These are phyloP conservation scores for Ptilonorhynchus violaceus DNA, from an alignment of 2,113 vertebrate genomes.

Conservation along the genomic window DNA sequence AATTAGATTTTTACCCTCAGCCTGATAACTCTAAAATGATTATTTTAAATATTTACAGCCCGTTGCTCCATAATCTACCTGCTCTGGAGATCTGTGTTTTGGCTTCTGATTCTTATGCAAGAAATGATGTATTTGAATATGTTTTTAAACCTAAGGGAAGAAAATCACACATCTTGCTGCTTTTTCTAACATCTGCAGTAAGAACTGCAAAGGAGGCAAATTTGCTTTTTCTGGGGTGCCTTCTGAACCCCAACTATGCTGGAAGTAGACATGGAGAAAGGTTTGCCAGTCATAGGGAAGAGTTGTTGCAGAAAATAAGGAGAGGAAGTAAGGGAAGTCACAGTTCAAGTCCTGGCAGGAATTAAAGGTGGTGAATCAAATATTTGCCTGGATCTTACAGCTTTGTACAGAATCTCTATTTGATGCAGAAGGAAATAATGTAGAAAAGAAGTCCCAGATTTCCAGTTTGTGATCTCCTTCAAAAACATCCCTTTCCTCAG, in stretches of 20 bases:
- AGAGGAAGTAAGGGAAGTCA: not conserved
- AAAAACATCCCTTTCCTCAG: not conserved
- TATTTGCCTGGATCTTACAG: not conserved
- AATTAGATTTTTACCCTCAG: slow-evolving; percentile 10
- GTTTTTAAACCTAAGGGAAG: not conserved
- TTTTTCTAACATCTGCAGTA: not conserved
- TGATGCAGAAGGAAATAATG: not conserved
- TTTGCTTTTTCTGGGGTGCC: not conserved
- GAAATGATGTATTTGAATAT: not conserved
- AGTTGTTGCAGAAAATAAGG: not conserved
- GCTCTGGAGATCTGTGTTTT: not conserved
- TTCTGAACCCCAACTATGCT: not conserved
- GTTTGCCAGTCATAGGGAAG: not conserved
- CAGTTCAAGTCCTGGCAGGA: not conserved
- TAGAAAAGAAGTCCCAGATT: not conserved
- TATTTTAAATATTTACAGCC: slow-evolving; percentile 15
- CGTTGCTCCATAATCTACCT: not conserved
- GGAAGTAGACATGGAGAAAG: not conserved
- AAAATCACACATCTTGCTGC: not conserved
- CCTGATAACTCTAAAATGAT: not conserved
- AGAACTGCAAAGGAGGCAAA: not conserved
- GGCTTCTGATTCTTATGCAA: not conserved
- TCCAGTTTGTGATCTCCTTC: not conserved
- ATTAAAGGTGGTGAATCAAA: not conserved
- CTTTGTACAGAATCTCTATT: not conserved